Evolutionary conservation across 2,113 vertebrate species (phyloP).

Genomic region (Barnardius zonarius): DNA sequence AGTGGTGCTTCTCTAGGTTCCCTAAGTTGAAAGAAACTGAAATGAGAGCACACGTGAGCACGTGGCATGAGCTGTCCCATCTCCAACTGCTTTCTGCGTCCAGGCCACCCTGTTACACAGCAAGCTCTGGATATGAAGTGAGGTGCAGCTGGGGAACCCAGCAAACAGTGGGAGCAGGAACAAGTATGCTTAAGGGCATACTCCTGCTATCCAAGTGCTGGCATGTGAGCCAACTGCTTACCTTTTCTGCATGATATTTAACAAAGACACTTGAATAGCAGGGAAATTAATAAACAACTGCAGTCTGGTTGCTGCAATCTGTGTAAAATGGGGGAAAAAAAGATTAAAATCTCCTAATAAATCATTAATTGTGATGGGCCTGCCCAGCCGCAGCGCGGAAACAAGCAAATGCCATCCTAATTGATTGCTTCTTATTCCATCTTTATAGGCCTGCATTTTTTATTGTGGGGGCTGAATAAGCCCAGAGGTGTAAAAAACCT

Average conservation of each 20-base stretch:
- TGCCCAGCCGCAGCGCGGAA: conserved; percentile 25
- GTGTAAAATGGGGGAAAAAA: not conserved
- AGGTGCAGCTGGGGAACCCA: not conserved
- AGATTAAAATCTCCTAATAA: conserved; percentile 33
- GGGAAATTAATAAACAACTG: conserved; percentile 16
- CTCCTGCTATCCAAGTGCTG: not conserved
- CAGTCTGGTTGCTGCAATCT: not conserved
- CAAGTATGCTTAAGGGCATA: accelerated
- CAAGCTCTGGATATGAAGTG: accelerated
- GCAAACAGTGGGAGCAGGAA: not conserved
- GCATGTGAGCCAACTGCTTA: not conserved
- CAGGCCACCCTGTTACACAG: accelerated
- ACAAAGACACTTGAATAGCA: not conserved
- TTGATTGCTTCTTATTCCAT: conserved; percentile 57
- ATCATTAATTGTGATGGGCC: conserved; percentile 61
- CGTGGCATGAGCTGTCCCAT: not conserved
- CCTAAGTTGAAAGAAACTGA: not conserved
- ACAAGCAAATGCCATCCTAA: conserved; percentile 65
- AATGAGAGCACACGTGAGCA: not conserved
- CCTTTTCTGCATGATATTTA: not conserved
- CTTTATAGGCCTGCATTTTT: conserved; percentile 54
- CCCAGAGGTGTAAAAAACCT: conserved; percentile 64
- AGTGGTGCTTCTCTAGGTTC: not conserved
- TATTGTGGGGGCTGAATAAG: conserved; percentile 32
- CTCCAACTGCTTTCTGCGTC: not conserved